Evolutionary conservation across 2,888 invertebrate species (phyloP).

Genomic region (Sepiola atlantica): DNA sequence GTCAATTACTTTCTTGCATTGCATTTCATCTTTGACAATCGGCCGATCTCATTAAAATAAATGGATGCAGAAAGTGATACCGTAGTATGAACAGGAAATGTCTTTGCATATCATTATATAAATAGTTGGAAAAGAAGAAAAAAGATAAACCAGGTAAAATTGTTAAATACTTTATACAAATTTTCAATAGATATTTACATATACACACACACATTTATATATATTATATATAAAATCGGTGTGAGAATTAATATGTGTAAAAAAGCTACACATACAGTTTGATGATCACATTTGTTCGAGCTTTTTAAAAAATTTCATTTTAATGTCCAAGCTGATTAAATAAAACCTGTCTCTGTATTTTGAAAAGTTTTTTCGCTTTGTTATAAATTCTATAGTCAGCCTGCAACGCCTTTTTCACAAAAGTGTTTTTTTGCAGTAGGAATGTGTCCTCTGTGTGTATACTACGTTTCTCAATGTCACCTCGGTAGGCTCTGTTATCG

Average conservation of each 20-base stretch:
- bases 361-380: conserved; percentile 52
- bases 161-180: conserved; percentile 46
- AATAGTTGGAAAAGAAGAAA: too few species aligned
- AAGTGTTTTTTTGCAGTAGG: conserved; percentile 51
- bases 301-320: neutral
- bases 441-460: conserved; percentile 51
- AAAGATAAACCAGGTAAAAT: neutral
- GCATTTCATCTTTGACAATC: too few species aligned
- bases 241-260: neutral
- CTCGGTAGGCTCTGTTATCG: conserved; percentile 48
- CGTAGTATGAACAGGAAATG: too few species aligned
- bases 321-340: conserved; percentile 44
- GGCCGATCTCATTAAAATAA: too few species aligned
- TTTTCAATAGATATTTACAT: conserved; percentile 14
- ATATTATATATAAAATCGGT: conserved; percentile 32
- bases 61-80: too few species aligned
- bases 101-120: too few species aligned
- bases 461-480: neutral
- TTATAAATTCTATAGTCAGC: conserved; percentile 54
- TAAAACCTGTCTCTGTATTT: conserved; percentile 53
- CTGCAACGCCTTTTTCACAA: conserved; percentile 51
- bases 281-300: neutral
- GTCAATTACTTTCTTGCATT: too few species aligned
- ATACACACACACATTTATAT: conserved; percentile 33
- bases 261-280: neutral